A percentile compares a stretch with the other conserved stretches of the same genome.
Evolutionary conservation across 2,113 vertebrate species (phyloP).

Genomic region (Nothobranchius kuhntae): DNA sequence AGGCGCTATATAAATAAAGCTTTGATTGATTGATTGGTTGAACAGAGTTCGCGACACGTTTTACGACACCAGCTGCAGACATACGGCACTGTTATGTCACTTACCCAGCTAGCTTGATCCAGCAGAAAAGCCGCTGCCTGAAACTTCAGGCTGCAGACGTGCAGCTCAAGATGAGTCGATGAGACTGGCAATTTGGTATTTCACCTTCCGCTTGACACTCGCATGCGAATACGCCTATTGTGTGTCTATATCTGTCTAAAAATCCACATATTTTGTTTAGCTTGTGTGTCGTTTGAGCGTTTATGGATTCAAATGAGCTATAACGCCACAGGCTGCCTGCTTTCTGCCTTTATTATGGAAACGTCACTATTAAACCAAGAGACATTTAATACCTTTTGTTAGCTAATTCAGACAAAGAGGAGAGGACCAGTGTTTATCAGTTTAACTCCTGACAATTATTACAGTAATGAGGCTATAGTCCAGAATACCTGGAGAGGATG

Average conservation of each 20-base stretch:
- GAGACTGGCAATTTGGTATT: conserved; percentile 65
- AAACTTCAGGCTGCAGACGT: conserved; percentile 51
- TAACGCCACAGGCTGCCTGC: conserved; percentile 5
- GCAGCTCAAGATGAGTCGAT: conserved; percentile 44
- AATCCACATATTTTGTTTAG: neutral
- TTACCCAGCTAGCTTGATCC: conserved; percentile 69
- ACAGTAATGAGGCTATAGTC: neutral
- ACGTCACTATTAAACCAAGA: neutral
- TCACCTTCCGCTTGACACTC: conserved; percentile 18
- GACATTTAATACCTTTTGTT: neutral
- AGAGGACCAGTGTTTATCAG: neutral
- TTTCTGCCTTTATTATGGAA: conserved; percentile 7
- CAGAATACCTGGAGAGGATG: neutral
- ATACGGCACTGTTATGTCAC: conserved; percentile 51
- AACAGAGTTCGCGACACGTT: no score
- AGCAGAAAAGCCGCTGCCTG: conserved; percentile 25
- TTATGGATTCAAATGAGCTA: conserved; percentile 32
- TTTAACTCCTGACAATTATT: neutral
- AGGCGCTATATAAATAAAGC: no score
- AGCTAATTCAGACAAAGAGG: neutral
- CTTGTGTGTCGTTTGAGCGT: neutral
- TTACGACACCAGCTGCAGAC: conserved; percentile 7
- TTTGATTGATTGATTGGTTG: no score
- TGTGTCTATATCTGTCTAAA: conserved; percentile 5
- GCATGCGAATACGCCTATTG: conserved; percentile 15